Percentiles rank a stretch among this genome's conserved stretches.
These are phyloP conservation scores for Thunnus thynnus DNA, from an alignment of 2,113 vertebrate genomes.

Conservation along the genomic window DNA sequence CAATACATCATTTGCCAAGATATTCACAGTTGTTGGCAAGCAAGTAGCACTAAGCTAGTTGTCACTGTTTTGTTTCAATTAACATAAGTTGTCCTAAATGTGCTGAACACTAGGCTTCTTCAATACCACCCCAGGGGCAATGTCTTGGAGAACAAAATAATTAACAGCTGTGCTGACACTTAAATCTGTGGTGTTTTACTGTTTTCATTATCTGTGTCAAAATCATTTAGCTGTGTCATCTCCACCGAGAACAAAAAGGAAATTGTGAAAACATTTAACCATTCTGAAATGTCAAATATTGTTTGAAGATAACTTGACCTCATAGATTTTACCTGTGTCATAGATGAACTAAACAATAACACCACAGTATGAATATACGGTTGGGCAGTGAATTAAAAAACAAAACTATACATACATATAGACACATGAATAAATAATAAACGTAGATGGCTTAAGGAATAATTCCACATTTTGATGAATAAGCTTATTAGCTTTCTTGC, in stretches of 20 bases:
- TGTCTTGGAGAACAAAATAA: constrained; percentile 56
- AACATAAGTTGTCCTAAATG: constrained; percentile 42
- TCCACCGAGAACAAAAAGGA: constrained; percentile 11
- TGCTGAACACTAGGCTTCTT: constrained; percentile 57
- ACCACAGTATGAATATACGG: not conserved
- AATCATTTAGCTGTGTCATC: constrained; percentile 68
- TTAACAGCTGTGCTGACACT: constrained; percentile 72
- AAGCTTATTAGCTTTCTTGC: too few relatives aligned
- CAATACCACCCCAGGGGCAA: constrained; percentile 45
- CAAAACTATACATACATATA: too few relatives aligned
- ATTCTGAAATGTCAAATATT: not conserved
- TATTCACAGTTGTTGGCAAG: constrained; percentile 14
- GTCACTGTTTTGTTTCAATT: constrained; percentile 58
- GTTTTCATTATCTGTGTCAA: constrained; percentile 70
- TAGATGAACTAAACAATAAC: not conserved
- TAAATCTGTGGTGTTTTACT: constrained; percentile 52
- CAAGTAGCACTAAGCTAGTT: constrained; percentile 1
- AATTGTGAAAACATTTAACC: constrained; percentile 14
- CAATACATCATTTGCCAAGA: constrained; percentile 36
- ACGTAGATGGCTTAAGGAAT: too few relatives aligned
- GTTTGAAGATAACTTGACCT: not conserved
- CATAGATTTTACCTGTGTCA: not conserved
- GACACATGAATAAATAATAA: too few relatives aligned
- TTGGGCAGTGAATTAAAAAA: not conserved
- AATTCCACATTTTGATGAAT: too few relatives aligned